These are phyloP conservation scores for Nannoperca australis DNA, from an alignment of 2,797 vertebrate species.

Conservation along the genomic window DNA sequence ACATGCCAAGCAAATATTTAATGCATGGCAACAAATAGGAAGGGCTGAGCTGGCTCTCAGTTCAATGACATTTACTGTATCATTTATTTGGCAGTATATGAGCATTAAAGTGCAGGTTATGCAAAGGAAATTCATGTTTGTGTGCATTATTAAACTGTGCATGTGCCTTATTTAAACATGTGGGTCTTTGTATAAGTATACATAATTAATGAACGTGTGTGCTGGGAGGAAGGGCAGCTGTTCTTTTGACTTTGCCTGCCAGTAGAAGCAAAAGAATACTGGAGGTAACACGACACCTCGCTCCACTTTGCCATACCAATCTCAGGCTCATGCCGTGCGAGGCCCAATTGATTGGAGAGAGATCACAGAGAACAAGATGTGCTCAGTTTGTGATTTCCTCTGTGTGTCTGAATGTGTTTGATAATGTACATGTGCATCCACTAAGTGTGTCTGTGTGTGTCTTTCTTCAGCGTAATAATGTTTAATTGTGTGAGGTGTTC, in stretches of 20 bases:
- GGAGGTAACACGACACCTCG: slow-evolving; percentile 38
- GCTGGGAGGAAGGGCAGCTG: slow-evolving; percentile 29
- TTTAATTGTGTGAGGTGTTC: not conserved
- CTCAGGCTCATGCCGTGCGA: slow-evolving; percentile 15
- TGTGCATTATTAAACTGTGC: slow-evolving; percentile 2
- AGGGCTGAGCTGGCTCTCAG: not conserved
- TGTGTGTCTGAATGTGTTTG: not conserved
- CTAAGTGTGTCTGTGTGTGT: not conserved
- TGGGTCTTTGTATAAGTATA: slow-evolving; percentile 19
- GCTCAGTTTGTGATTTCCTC: slow-evolving; percentile 17
- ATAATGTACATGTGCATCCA: not conserved
- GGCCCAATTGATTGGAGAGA: slow-evolving; percentile 36
- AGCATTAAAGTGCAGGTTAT: not conserved
- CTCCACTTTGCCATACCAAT: slow-evolving; percentile 43
- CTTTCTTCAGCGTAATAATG: not conserved
- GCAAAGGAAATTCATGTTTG: slow-evolving; percentile 2
- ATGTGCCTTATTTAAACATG: slow-evolving; percentile 20
- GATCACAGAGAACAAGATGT: slow-evolving; percentile 33
- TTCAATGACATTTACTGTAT: not conserved
- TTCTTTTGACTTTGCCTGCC: slow-evolving; percentile 34
- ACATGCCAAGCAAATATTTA: slow-evolving; percentile 20
- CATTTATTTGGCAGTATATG: not conserved
- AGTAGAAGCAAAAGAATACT: slow-evolving; percentile 19
- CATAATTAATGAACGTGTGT: slow-evolving; percentile 32
- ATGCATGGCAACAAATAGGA: not conserved